Base-by-base conservation (phyloP, 2,113 vertebrate genomes). In the Sterna hirundo region DNA sequence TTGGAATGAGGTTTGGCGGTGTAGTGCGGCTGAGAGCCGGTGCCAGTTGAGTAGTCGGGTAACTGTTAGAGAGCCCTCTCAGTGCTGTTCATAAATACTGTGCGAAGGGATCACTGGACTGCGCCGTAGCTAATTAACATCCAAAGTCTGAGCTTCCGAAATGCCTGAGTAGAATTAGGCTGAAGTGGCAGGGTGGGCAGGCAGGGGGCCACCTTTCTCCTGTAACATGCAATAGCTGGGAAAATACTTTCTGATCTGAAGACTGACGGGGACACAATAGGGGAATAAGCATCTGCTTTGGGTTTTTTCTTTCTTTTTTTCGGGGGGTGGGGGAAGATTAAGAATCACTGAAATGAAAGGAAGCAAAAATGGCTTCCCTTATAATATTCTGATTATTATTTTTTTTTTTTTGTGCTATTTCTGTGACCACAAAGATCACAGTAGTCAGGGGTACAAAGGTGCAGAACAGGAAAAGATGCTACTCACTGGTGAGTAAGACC, bases 1-100 rank as follows among this genome's bases (percentile, higher is more conserved):
- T 88, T 88, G 96, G 71, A 68, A 15, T 21, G 85, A 93, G 96
- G 52, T 82, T 85, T 89, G 96, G 61, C 81, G 62, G 88, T 3
- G 30, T 2, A 6, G 95, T 5, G 70, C 10, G 69, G 81, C 89
- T 15, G 66, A 47, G 88, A 42, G 89, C 57, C 3, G 6, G 30
- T 20, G 89, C 66, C 29, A 2, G 83, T 5, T 3, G 86, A 42
- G 65, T 13, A 16, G 77, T 60, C 36, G 10, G 96, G 82, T 29
- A 8, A 5, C 7, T 27, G 47, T 13, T 42, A n/a, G 86, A 51
- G 79, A 76, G 58, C 34, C 68, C 88, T 75, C 68, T 44, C 32
- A 4, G 78, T 22, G 65, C 60, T 17, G 54, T n/a, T 55, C 30
- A 2, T 32, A 13, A 64, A 18, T 40, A 7, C 40, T 1, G 60